phyloP scores from a whole-genome alignment of 92 coral and sea anemone species.

The Umimayanthus chanpuru region DNA sequence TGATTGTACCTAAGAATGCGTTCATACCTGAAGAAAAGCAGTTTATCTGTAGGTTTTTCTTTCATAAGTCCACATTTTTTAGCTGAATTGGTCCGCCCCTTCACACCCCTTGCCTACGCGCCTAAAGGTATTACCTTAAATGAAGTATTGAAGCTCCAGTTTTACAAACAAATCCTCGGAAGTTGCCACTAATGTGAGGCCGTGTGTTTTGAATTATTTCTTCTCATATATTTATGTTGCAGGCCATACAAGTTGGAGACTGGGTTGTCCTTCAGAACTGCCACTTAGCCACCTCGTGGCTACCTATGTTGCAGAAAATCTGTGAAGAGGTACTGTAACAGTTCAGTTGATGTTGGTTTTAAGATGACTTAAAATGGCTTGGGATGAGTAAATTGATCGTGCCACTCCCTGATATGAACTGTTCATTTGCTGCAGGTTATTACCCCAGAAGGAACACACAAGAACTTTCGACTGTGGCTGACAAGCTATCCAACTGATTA shows the following conservation, averaged over 20 bases:
- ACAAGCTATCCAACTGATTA: conserved; percentile 95
- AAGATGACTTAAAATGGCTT: not conserved
- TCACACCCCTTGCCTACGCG: too few species aligned
- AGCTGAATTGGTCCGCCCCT: too few species aligned
- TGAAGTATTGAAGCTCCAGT: too few species aligned
- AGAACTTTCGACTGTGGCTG: conserved; percentile 88
- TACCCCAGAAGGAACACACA: conserved; percentile 91
- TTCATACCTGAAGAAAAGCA: too few species aligned
- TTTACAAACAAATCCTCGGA: too few species aligned
- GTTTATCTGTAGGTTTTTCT: too few species aligned
- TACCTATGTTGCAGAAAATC: conserved; percentile 89
- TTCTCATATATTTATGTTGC: not conserved
- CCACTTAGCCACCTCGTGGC: conserved; percentile 95
- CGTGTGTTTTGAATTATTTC: not conserved
- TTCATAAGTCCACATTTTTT: too few species aligned
- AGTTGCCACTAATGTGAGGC: too few species aligned
- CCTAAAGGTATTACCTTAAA: too few species aligned
- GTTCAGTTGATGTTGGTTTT: not conserved
- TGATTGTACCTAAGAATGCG: too few species aligned
- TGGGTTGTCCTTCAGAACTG: conserved; percentile 98
- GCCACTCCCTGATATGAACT: not conserved
- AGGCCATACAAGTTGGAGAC: conserved; percentile 89
- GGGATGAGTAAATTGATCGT: not conserved
- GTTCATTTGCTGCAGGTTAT: conserved; percentile 57
- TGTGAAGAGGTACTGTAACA: conserved; percentile 97